Conservation (phyloP, 2,113 vertebrate genomes). For the Chaetura pelagica region DNA sequence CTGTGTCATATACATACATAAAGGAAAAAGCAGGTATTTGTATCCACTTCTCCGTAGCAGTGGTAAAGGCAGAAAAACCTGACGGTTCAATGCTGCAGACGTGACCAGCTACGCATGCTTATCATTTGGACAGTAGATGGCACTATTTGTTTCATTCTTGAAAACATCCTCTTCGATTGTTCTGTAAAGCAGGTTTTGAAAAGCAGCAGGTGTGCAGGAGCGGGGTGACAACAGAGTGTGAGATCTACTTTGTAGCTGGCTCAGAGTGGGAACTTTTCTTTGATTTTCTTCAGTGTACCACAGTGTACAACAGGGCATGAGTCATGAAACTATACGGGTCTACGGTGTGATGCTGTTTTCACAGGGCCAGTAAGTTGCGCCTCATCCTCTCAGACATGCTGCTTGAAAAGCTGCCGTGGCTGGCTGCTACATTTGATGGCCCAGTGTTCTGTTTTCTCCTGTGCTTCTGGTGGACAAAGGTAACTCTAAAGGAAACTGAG, state of each 20-base stretch:
- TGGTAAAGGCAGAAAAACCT: background rate
- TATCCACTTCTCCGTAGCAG: rapidly evolving
- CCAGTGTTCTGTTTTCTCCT: background rate
- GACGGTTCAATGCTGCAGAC: rapidly evolving
- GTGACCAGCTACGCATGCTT: rapidly evolving
- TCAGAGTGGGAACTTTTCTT: background rate
- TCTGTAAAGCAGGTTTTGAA: background rate
- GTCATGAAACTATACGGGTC: background rate
- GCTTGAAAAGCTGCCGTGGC: background rate
- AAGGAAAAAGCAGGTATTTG: background rate
- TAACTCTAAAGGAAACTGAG: background rate
- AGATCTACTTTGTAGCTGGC: background rate
- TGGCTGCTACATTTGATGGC: background rate
- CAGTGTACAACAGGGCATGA: rapidly evolving
- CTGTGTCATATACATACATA: background rate
- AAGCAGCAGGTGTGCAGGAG: background rate
- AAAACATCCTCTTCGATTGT: background rate
- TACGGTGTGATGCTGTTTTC: rapidly evolving
- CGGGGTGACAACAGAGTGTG: background rate
- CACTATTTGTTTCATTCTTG: constrained; percentile 26
- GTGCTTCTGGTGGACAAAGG: background rate
- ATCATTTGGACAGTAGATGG: constrained; percentile 40
- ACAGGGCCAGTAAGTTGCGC: rapidly evolving
- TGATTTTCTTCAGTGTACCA: background rate
- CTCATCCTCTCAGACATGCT: rapidly evolving